Base-by-base conservation (phyloP, 2,113 vertebrate genomes). In the Typhlomys cinereus region DNA sequence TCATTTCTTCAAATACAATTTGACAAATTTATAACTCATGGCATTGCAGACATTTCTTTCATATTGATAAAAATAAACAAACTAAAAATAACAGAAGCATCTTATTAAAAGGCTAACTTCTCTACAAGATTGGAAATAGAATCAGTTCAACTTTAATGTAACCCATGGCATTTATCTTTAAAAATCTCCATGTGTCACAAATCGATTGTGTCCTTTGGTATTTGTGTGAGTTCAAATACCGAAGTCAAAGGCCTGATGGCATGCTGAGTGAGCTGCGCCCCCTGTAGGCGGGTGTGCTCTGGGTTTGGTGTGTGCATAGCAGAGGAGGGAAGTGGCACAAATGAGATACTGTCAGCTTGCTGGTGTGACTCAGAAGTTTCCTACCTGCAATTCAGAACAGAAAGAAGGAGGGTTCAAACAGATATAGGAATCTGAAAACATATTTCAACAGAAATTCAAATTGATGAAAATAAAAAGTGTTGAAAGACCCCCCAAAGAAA, bases 1-100 rank as follows among this genome's bases (percentile, higher is more conserved):
- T 7, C 5, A 12, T 59, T 88, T 95, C 31, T 90, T 92, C 41
- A 90, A 90, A 76, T 85, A 39, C 11, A 90, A 90, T 88, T 62
- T 54, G 52, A 88, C 44, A 90, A 23, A 41, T 66, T 44, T 94
- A 73, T 75, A 86, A 66, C 62, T 86, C 85, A 36, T 61, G 70
- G 39, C 48, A 50, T 52, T 81, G 66, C 21, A 57, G 75, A 91
- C 86, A 91, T 29, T 46, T 89, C 23, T n/a, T n/a, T n/a, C 54
- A 12, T 14, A 57, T 57, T 18, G 21, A 18, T 57, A 57, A 57
- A 57, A 57, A 57, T 57, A 57, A 57, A 57, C 9, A 52, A 52
- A 52, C 52, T 15, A 52, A 52, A 52, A 52, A 52, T 15, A 52
- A 52, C 52, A 52, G 15, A 52, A 52, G 9, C 52, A 52, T 52